Evolutionary conservation across 2,113 vertebrate genomes (phyloP), one percentile per base, ranked within the genome.

Genomic region (Cebus imitator): DNA sequence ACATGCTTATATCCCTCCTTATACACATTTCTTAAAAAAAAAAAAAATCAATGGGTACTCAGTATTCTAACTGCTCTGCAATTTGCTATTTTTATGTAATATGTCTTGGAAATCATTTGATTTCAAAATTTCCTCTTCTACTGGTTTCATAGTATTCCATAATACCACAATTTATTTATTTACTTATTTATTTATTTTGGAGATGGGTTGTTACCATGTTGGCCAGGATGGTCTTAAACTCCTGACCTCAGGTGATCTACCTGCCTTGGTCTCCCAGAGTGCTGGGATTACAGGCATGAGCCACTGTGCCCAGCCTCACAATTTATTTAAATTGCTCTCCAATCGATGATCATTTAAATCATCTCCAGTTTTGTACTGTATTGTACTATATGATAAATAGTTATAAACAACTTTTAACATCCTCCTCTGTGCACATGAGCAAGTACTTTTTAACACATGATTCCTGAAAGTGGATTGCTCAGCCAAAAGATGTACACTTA

Each of bases 391-490:
- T 17, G 64, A 73, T 81, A 70, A 90, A 87, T 35, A 72, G 58
- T 70, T 72, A 32, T 18, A 50, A 13, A 83, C 48, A 82, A 70
- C 32, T 61, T 94, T 73, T 55, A 79, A 85, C 43, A 72, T 37
- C 57, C 27, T 94, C 13, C 23, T 88, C 68, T 55, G 61, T 73
- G 20, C 20, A 8, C 13, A 43, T 3, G 16, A 78, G 32, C 91
- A 94, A 97, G 58, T 78, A 61, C 91, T 55, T 92, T 96, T 92
- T 58, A 50, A 68, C 86, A 55, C 20, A 20, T 52, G 45, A 90
- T 93, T 96, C 68, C 61, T 97, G 48, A 58, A 94, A 95, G 84
- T 81, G 27, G 80, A 86, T 50, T 48, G 3, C 52, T 95, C 73
- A 66, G 20, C 93, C 78, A 92, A 72, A 95, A 95, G 68, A 82